Evolutionary conservation across 1,140 invertebrate species (phyloP), one percentile per base, ranked within the genome.

Genomic region (Drosophila seguyi): DNA sequence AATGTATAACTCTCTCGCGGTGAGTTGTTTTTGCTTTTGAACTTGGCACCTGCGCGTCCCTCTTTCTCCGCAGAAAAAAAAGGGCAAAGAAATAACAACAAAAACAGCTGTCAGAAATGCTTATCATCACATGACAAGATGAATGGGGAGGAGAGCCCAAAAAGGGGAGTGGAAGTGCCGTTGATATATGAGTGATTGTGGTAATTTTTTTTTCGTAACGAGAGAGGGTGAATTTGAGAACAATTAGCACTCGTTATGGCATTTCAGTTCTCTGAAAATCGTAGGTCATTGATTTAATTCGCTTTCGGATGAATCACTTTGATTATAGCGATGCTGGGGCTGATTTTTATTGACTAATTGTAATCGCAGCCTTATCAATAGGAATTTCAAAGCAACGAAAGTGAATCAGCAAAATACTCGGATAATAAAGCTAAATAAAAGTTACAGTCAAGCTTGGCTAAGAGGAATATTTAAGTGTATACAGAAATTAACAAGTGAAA

Each of bases 21-120:
- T 16, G 27, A 48, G 16, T 27, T 73, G 22, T 74, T 67, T 41
- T 42, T 71, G 58, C 34, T 42, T 25, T 63, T 79, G 34, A 76
- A 69, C 53, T 47, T 68, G 58, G 80, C 80, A 83, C 80, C 80
- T 83, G 80, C 65, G 42, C 55, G 29, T 29, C 59, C 57, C 62
- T n/a, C 62, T 47, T 56, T 47, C 58, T 36, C 18, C n/a, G 36
- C 34, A 31, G 36, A 60, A 60, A 47, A 60, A 47, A 53, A 57
- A 65, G 45, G 60, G 27, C 41, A 57, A 59, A 66, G 20, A 39
- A 58, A 71, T 38, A 72, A 58, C 68, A 72, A 72, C 39, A 39
- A 74, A 61, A 79, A 81, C 79, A 82, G 80, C 80, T 82, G 80
- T 79, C 80, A 56, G 48, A 74, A 83, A 65, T 79, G 68, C 73